Percentiles rank a stretch among this genome's conserved stretches.
Conservation (phyloP, 1,140 invertebrate species). For the Venustaconcha ellipsiformis region DNA sequence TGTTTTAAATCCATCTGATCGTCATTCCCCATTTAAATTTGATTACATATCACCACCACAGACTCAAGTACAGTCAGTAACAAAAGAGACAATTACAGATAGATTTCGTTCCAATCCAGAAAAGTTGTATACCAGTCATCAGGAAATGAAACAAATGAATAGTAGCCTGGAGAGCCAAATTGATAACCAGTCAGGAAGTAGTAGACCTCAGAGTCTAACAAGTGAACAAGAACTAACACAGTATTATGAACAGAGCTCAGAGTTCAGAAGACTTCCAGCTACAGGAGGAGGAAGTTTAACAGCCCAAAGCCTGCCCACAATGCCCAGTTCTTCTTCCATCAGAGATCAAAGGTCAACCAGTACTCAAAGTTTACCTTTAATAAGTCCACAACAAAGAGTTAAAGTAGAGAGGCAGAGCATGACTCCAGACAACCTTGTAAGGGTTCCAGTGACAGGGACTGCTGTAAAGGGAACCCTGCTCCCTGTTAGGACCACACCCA, state of each 20-base stretch:
- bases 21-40: slow-evolving; percentile 26
- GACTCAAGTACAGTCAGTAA: neutral
- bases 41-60: neutral
- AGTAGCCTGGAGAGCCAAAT: slow-evolving; percentile 7
- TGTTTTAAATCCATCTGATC: slow-evolving; percentile 24
- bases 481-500: slow-evolving; percentile 10
- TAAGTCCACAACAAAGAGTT: slow-evolving; percentile 31
- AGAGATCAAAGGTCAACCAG: slow-evolving; percentile 32
- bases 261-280: neutral
- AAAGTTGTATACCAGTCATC: slow-evolving; percentile 38
- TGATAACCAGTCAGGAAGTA: slow-evolving; percentile 5
- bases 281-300: slow-evolving; percentile 5
- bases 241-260: slow-evolving; percentile 35
- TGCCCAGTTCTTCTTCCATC: neutral
- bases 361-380: slow-evolving; percentile 45
- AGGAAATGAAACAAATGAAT: slow-evolving; percentile 5
- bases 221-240: slow-evolving; percentile 60
- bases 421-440: slow-evolving; percentile 45
- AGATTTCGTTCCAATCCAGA: slow-evolving; percentile 37
- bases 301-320: slow-evolving; percentile 1
- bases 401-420: slow-evolving; percentile 39
- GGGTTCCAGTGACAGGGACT: slow-evolving; percentile 34
- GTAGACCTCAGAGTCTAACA: slow-evolving; percentile 43
- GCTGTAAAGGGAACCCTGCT: slow-evolving; percentile 9
- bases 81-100: slow-evolving; percentile 25